phyloP scores from a whole-genome alignment of 2,113 vertebrate genomes.

The Emydura subglobosa region DNA sequence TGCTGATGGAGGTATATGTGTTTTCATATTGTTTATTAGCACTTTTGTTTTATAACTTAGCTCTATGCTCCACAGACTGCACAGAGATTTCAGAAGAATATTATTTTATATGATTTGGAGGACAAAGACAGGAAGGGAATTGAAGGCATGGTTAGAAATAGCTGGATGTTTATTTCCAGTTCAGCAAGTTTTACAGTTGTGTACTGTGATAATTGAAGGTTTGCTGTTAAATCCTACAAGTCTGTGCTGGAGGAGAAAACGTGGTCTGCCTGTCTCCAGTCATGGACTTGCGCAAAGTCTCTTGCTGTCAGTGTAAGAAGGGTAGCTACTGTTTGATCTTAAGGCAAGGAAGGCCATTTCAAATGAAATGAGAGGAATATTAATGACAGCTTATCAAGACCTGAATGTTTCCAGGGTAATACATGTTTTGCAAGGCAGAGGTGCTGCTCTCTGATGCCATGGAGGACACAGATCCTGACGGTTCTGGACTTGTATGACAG shows the following conservation, averaged over 20 bases:
- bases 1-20: conserved; percentile 42
- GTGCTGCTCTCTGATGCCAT: background rate
- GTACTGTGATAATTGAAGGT: conserved; percentile 71
- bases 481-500: background rate
- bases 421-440: background rate
- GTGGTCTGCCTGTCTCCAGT: background rate
- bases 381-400: background rate
- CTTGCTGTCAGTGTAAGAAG: background rate
- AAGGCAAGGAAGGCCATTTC: conserved; percentile 9
- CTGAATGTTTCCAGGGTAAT: background rate
- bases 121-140: conserved; percentile 50
- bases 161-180: conserved; percentile 49
- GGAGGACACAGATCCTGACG: background rate
- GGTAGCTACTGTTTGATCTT: background rate
- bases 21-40: conserved; percentile 61
- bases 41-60: background rate
- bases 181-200: conserved; percentile 66
- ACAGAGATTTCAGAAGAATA: conserved; percentile 1
- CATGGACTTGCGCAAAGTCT: conserved; percentile 20
- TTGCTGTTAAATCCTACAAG: conserved; percentile 44
- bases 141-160: conserved; percentile 73
- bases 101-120: conserved; percentile 36
- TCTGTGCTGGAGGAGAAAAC: conserved; percentile 27
- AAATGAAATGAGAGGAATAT: background rate
- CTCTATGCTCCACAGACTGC: background rate